Base-by-base conservation (phyloP, 2,888 invertebrate species). In the Drosophila mimica region DNA sequence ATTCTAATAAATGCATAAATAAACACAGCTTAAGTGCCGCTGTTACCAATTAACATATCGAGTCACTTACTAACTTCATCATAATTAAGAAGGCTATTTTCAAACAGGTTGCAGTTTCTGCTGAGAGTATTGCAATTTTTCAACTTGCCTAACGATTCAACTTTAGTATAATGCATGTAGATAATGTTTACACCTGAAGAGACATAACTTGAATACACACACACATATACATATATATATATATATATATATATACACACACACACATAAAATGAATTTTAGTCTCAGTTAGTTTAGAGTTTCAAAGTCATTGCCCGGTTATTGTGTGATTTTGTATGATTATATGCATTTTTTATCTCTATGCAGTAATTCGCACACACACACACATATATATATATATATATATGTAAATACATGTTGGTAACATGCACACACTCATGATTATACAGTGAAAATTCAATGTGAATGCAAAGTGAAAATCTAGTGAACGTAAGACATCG, bases 401-500 rank as follows among this genome's bases (percentile, higher is more conserved):
- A 71, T 31, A 49, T 34, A 54, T 30, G 36, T 52, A 53, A 5
- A 38, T 33, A 64, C 3, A 56, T 36, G 38, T 52, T 67, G 38
- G 49, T 31, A 60, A n/a, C 36, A 61, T 54, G 48, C 36, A 71
- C 52, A 65, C 48, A 70, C 56, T 57, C 64, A 64, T 86, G 69
- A 81, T 70, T 79, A 87, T 76, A 69, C 74, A 61, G 74, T 74
- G 70, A 71, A 80, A 83, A 82, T 88, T 76, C 74, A 77, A 77
- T 78, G 89, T 83, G 86, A 80, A 86, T 80, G 83, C 80, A 77
- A 80, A 88, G 83, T 83, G 86, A 88, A 83, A 82, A 82, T 82
- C 69, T 58, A 62, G 61, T 79, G 62, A 82, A 74, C 74, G 71
- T 57, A 61, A 66, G 60, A 65, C 52, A 36, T 40, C 53, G 57